phyloP scores from a whole-genome alignment of 2,797 vertebrate species.

The Molossus molossus region DNA sequence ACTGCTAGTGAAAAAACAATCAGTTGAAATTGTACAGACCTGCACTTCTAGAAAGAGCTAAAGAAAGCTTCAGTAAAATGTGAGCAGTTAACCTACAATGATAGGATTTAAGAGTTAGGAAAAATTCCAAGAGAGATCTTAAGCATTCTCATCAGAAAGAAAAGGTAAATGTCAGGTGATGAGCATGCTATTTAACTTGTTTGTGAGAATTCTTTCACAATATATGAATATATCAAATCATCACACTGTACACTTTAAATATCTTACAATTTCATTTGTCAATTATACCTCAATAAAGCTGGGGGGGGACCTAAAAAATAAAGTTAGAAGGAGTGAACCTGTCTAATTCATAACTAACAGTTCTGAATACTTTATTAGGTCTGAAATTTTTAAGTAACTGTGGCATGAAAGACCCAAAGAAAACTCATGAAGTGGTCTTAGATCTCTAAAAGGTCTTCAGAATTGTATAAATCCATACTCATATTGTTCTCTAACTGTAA shows the following conservation, averaged over 20 bases:
- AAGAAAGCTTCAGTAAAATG: slow-evolving; percentile 64
- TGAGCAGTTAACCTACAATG: slow-evolving; percentile 64
- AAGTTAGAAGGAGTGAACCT: slow-evolving; percentile 50
- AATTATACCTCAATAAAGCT: no score
- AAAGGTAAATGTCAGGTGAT: no score
- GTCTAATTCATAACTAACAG: slow-evolving; percentile 68
- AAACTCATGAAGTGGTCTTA: background rate
- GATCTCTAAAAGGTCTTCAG: slow-evolving; percentile 33
- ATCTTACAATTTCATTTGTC: no score
- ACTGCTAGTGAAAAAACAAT: slow-evolving; percentile 15
- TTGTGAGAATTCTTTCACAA: no score
- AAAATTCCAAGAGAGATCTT: no score
- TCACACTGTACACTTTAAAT: no score
- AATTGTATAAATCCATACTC: slow-evolving; percentile 28
- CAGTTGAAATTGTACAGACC: slow-evolving; percentile 62
- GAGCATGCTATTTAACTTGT: no score
- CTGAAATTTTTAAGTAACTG: slow-evolving; percentile 50
- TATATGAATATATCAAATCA: no score
- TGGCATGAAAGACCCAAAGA: slow-evolving; percentile 56
- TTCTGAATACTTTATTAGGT: slow-evolving; percentile 50
- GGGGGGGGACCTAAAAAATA: no score
- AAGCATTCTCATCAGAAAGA: no score
- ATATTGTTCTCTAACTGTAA: slow-evolving; percentile 31
- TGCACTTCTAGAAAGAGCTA: slow-evolving; percentile 53
- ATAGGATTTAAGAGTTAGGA: slow-evolving; percentile 65